Evolutionary conservation across 2,113 vertebrate genomes (phyloP).

Genomic region (Abramis brama): DNA sequence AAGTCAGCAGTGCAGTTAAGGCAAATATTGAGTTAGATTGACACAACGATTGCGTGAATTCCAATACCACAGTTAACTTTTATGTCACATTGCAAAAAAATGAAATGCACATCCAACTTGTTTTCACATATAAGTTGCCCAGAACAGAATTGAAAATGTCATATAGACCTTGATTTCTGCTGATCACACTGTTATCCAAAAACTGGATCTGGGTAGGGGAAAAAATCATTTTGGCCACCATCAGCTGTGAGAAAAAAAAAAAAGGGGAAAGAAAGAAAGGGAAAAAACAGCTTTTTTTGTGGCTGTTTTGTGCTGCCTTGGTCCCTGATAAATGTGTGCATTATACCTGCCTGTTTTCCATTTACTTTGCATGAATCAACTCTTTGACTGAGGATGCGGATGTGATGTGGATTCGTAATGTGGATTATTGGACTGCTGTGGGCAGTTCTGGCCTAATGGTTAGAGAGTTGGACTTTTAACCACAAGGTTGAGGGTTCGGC

Average conservation of each 20-base stretch:
- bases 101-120: not conserved
- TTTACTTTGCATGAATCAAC: conserved; percentile 18
- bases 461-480: no score
- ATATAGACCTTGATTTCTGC: not conserved
- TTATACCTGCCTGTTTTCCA: not conserved
- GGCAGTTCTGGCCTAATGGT: no score
- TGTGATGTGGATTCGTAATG: not conserved
- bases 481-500: no score
- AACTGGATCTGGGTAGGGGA: not conserved
- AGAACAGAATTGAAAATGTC: not conserved
- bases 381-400: not conserved
- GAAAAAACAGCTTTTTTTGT: not conserved
- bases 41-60: not conserved
- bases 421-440: no score
- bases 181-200: not conserved
- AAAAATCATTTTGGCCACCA: not conserved
- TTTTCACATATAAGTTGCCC: not conserved
- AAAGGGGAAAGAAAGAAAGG: not conserved
- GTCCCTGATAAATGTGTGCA: not conserved
- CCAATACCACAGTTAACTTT: not conserved
- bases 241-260: no score
- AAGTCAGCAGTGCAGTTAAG: not conserved
- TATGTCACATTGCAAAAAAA: not conserved
- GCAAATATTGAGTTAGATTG: not conserved
- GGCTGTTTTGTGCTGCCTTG: not conserved